phyloP scores from a whole-genome alignment of 2,888 invertebrate species.

The Melinaea menophilus region DNA sequence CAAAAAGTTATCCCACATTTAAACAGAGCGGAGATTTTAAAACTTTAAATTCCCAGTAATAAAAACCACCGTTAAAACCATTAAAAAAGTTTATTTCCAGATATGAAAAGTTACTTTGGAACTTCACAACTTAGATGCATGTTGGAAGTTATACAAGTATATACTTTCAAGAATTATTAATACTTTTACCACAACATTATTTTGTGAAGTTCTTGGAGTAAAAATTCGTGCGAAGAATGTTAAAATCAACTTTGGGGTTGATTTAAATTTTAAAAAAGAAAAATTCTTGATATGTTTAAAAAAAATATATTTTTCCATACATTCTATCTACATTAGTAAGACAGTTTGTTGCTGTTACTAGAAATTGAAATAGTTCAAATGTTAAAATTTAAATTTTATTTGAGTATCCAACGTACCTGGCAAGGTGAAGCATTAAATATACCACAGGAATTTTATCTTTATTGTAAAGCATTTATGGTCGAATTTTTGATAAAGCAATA shows the following conservation, averaged over 20 bases:
- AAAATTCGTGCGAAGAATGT: constrained; percentile 6
- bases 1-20: constrained; percentile 5
- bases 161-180: constrained; percentile 12
- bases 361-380: too few species aligned
- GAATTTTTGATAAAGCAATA: background rate
- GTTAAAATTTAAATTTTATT: too few species aligned
- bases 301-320: too few species aligned
- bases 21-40: constrained; percentile 4
- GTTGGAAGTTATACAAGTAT: constrained; percentile 6
- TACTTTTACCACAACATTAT: constrained; percentile 7
- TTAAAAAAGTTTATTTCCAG: constrained; percentile 17
- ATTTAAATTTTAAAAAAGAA: background rate
- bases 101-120: constrained; percentile 12
- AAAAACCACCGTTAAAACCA: constrained; percentile 13
- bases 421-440: background rate
- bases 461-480: background rate
- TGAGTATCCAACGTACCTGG: background rate
- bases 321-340: too few species aligned
- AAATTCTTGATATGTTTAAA: too few species aligned
- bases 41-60: constrained; percentile 13
- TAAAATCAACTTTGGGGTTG: background rate
- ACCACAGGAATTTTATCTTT: background rate
- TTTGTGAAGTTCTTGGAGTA: constrained; percentile 4
- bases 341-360: too few species aligned
- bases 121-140: constrained; percentile 7